Evolutionary conservation across 2,797 vertebrate species (phyloP).

Genomic region (Crenuchus spilurus): DNA sequence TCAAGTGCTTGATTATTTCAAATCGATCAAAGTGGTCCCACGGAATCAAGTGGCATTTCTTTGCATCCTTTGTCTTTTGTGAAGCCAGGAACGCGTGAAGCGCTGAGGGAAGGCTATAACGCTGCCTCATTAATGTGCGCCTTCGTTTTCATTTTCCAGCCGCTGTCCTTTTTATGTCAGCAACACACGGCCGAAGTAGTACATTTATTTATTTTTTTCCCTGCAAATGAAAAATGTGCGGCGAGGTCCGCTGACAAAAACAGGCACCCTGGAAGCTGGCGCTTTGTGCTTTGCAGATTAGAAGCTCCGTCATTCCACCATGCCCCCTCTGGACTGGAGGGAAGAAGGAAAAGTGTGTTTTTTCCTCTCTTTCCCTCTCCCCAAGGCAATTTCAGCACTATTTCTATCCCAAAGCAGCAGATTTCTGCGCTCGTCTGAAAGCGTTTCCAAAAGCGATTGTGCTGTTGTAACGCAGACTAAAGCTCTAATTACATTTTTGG

Average conservation of each 20-base stretch:
- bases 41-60: conserved; percentile 59
- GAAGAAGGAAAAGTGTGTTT: conserved; percentile 62
- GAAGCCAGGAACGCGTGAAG: conserved; percentile 22
- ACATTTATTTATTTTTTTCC: conserved; percentile 52
- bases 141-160: conserved; percentile 67
- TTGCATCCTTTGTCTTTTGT: conserved; percentile 22
- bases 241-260: conserved; percentile 57
- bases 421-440: conserved; percentile 66
- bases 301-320: conserved; percentile 70
- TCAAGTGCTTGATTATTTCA: conserved; percentile 66
- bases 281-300: conserved; percentile 78
- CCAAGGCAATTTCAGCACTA: conserved; percentile 64
- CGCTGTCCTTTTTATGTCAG: conserved; percentile 49
- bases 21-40: conserved; percentile 62
- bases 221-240: conserved; percentile 61
- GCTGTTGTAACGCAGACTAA: conserved; percentile 75
- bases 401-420: conserved; percentile 70
- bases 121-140: conserved; percentile 58
- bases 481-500: conserved; percentile 82
- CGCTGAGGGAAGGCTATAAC: conserved; percentile 48
- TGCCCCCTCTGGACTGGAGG: conserved; percentile 64
- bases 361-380: conserved; percentile 31
- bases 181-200: conserved; percentile 54
- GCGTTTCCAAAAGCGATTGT: conserved; percentile 68
- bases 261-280: conserved; percentile 61